Evolutionary conservation across 2,888 invertebrate species (phyloP).

Genomic region (Phaonia tiefii): DNA sequence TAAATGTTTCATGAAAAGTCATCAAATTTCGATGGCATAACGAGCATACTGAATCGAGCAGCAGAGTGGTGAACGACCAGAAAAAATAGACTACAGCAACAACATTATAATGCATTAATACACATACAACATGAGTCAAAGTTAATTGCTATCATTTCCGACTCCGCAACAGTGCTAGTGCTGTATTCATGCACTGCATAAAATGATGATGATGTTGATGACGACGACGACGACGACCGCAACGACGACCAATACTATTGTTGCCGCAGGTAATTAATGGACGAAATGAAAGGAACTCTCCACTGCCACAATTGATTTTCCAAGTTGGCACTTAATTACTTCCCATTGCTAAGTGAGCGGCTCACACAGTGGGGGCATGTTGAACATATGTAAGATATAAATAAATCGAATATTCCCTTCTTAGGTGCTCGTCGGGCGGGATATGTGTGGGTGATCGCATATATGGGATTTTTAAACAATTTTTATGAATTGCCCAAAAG

Average conservation of each 20-base stretch:
- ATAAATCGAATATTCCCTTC: no score
- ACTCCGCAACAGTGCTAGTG: background rate
- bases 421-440: no score
- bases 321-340: no score
- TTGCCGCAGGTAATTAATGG: constrained; percentile 63
- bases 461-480: no score
- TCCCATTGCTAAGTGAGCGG: no score
- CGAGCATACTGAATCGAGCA: constrained; percentile 4
- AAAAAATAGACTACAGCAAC: constrained; percentile 2
- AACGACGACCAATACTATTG: constrained; percentile 48
- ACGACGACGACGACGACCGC: constrained; percentile 42
- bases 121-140: constrained; percentile 48
- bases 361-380: no score
- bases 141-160: constrained; percentile 62
- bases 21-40: constrained; percentile 58
- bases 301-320: constrained; percentile 24
- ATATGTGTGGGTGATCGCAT: no score
- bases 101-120: background rate
- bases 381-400: no score
- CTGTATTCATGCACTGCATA: background rate
- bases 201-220: background rate
- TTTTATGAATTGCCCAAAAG: no score
- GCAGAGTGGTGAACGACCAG: constrained; percentile 40
- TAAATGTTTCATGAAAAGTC: constrained; percentile 36
- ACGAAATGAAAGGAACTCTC: constrained; percentile 38